Conservation (phyloP, 2,113 vertebrate species). For the Carassius auratus region DNA sequence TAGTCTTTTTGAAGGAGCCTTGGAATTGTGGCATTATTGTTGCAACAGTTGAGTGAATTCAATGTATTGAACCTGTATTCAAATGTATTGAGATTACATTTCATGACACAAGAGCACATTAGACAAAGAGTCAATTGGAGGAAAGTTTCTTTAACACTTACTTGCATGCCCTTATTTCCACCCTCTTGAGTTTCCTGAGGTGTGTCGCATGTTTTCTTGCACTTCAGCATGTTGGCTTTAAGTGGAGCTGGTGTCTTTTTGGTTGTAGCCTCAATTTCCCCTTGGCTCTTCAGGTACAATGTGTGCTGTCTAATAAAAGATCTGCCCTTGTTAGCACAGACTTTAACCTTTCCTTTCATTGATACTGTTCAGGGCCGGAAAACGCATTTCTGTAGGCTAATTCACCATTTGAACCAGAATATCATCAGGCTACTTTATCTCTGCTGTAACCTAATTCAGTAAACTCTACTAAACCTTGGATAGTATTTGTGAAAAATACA, state of each 20-base stretch:
- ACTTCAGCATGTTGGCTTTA: neutral
- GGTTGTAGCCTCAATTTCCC: slow-evolving; percentile 12
- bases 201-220: neutral
- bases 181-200: neutral
- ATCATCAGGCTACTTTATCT: neutral
- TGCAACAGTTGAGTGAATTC: neutral
- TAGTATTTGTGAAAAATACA: no score
- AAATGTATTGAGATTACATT: neutral
- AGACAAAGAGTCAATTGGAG: neutral
- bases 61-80: neutral
- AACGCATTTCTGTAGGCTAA: neutral
- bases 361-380: neutral
- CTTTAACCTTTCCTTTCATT: slow-evolving; percentile 20
- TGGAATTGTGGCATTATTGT: neutral
- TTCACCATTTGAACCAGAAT: neutral
- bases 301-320: slow-evolving; percentile 25
- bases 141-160: neutral
- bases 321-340: slow-evolving; percentile 22
- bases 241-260: neutral
- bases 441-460: neutral
- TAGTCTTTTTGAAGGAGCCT: neutral
- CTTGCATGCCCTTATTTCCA: neutral
- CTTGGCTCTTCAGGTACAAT: neutral
- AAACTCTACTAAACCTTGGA: neutral
- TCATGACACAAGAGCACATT: no score